phyloP scores from a whole-genome alignment of 2,113 vertebrate species.

The Myrmophylax atrothorax region DNA sequence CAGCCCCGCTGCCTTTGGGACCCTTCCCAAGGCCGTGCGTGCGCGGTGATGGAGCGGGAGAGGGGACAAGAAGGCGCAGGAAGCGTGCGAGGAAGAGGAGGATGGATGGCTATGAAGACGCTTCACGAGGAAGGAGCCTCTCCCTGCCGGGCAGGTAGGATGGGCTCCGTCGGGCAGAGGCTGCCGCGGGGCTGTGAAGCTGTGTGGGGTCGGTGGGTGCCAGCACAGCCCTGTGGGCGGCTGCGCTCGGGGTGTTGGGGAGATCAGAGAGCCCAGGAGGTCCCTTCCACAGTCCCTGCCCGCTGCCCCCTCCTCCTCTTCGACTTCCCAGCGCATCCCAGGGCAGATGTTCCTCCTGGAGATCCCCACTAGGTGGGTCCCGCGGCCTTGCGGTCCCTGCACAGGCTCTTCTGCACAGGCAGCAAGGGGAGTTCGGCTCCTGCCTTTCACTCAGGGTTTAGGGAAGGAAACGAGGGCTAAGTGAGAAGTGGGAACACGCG shows the following conservation, averaged over 20 bases:
- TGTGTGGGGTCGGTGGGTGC: accelerated
- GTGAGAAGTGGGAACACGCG: not conserved
- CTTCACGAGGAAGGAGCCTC: accelerated
- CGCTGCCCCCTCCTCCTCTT: not conserved
- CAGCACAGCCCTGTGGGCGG: not conserved
- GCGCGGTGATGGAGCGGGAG: not conserved
- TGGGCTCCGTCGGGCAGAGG: too few species aligned
- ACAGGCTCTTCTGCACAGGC: not conserved
- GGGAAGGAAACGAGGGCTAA: not conserved
- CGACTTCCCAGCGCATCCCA: accelerated
- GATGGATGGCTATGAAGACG: not conserved
- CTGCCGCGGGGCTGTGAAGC: not conserved
- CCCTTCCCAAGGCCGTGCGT: not conserved
- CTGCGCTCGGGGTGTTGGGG: not conserved
- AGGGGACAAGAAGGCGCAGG: accelerated
- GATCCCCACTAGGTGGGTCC: not conserved
- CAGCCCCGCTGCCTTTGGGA: not conserved
- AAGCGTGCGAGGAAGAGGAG: not conserved
- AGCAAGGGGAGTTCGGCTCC: not conserved
- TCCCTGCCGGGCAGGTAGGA: not conserved
- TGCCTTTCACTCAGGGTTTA: accelerated
- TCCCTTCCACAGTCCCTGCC: not conserved
- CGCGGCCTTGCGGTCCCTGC: not conserved
- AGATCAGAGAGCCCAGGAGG: accelerated
- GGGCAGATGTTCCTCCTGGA: not conserved